Evolutionary conservation across 2,888 invertebrate species (phyloP).

Genomic region (Hirudinaria manillensis): DNA sequence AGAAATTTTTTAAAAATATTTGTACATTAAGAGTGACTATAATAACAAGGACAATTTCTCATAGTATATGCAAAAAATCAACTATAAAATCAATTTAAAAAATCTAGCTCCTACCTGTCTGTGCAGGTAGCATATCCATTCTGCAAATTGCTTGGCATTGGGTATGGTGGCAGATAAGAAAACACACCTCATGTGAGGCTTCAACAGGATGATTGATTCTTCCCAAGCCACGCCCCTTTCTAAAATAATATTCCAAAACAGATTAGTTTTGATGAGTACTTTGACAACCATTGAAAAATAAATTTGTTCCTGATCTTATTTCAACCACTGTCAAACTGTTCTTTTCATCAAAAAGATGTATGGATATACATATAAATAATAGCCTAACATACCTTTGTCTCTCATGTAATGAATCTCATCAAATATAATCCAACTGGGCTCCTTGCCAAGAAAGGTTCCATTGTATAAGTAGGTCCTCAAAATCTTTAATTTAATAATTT

Average conservation of each 20-base stretch:
- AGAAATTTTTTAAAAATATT: not conserved
- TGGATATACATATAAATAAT: no score
- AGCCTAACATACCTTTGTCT: conserved; percentile 64
- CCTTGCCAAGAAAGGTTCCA: conserved; percentile 95
- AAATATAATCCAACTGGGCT: conserved; percentile 99
- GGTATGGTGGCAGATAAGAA: conserved; percentile 98
- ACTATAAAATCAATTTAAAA: no score
- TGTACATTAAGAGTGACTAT: no score
- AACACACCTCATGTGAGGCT: conserved; percentile 94
- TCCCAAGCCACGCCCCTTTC: conserved; percentile 99
- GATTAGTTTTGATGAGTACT: no score
- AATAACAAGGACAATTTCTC: not conserved
- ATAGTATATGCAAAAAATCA: no score
- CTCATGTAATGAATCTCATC: conserved; percentile 99
- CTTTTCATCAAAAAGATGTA: no score
- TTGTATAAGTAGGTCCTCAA: conserved; percentile 94
- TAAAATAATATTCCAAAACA: conserved; percentile 37
- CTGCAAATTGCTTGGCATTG: conserved; percentile 80
- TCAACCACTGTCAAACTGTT: not conserved
- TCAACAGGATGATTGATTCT: conserved; percentile 91
- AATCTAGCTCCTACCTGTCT: conserved; percentile 57
- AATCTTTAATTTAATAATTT: conserved; percentile 62
- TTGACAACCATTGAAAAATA: no score
- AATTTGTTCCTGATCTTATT: no score
- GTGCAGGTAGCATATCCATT: conserved; percentile 70